A percentile compares a stretch with the other conserved stretches of the same genome.
Conservation (phyloP, 2,797 vertebrate genomes). For the Silurus aristotelis region DNA sequence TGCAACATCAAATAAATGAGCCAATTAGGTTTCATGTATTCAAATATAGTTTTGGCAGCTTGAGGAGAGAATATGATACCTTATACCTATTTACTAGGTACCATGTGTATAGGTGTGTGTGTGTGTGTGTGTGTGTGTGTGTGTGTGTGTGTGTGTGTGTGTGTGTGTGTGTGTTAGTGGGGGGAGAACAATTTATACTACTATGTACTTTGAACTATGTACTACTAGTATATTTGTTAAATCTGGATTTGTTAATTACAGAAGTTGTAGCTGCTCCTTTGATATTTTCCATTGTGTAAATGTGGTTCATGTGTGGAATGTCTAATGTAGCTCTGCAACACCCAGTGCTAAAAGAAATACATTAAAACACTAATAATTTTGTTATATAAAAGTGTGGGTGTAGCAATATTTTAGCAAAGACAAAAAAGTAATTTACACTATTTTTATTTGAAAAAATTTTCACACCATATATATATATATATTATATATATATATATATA, state of each 20-base stretch:
- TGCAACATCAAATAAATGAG: background rate
- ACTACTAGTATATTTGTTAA: background rate
- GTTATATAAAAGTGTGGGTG: too few species aligned
- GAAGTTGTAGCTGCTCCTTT: background rate
- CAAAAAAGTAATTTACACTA: background rate
- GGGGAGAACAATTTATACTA: too few species aligned
- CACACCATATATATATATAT: background rate
- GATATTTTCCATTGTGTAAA: background rate
- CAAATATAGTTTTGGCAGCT: background rate
- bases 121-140: background rate
- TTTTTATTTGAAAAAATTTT: slow-evolving; percentile 27
- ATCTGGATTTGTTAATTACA: background rate
- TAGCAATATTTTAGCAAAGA: background rate
- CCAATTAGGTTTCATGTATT: background rate
- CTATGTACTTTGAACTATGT: too few species aligned
- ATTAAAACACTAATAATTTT: background rate
- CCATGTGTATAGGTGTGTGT: too few species aligned
- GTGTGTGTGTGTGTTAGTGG: background rate
- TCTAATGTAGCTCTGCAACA: too few species aligned
- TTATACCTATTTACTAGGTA: background rate
- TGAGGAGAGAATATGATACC: background rate
- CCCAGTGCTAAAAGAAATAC: background rate
- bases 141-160: background rate
- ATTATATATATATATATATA: too few species aligned
- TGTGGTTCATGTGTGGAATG: too few species aligned